A percentile compares a stretch with the other conserved stretches of the same genome.
phyloP scores from a whole-genome alignment of 2,888 invertebrate species.

The Ophioninae sp. region DNA sequence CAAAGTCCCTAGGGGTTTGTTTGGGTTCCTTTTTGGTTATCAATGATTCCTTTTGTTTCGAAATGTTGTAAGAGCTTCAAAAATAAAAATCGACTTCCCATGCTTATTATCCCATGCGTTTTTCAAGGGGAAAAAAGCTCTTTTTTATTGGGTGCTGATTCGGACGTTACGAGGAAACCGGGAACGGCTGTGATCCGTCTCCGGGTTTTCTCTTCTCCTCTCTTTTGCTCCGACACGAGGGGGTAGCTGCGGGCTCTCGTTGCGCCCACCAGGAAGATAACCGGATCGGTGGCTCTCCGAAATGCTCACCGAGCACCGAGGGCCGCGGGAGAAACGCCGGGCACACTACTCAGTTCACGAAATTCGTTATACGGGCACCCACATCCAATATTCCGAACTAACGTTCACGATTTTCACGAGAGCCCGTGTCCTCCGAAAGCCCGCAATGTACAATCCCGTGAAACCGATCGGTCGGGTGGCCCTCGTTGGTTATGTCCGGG shows the following conservation, averaged over 20 bases:
- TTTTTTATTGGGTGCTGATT: slow-evolving; percentile 19
- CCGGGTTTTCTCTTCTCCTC: slow-evolving; percentile 41
- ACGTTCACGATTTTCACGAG: slow-evolving; percentile 63
- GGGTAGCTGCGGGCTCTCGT: slow-evolving; percentile 75
- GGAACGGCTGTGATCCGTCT: slow-evolving; percentile 26
- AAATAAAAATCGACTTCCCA: background rate
- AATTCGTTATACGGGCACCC: slow-evolving; percentile 77
- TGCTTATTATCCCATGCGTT: background rate
- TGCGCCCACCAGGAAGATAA: slow-evolving; percentile 72
- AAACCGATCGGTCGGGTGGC: slow-evolving; percentile 30
- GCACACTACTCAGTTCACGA: slow-evolving; percentile 31
- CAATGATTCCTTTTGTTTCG: background rate
- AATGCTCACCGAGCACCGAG: slow-evolving; percentile 72
- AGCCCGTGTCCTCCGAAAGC: slow-evolving; percentile 24
- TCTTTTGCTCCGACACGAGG: slow-evolving; percentile 39
- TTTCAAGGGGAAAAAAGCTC: background rate
- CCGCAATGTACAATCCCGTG: slow-evolving; percentile 20
- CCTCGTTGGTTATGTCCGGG: slow-evolving; percentile 2
- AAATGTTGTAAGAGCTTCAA: background rate
- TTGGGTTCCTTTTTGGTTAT: background rate
- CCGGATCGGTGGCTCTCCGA: slow-evolving; percentile 69
- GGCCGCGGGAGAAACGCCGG: slow-evolving; percentile 58
- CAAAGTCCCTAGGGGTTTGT: background rate
- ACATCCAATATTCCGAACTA: slow-evolving; percentile 75
- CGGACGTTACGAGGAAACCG: slow-evolving; percentile 43